These are phyloP conservation scores for Tanypteryx hageni DNA, from an alignment of 2,888 invertebrate species.

Conservation along the genomic window DNA sequence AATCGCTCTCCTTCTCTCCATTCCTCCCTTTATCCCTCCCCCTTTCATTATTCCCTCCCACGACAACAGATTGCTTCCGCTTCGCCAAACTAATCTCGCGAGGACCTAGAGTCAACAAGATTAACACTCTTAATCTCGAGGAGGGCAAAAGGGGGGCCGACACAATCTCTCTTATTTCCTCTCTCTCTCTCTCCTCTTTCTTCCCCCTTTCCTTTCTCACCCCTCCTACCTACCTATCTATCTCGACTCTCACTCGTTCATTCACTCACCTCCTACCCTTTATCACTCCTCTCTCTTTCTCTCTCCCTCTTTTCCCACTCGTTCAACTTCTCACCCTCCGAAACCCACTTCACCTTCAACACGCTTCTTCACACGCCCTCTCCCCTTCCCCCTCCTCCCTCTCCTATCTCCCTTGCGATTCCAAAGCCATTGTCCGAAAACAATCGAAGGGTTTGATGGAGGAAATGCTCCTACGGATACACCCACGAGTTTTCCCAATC, in stretches of 20 bases:
- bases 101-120: constrained; percentile 59
- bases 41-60: background rate
- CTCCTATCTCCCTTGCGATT: background rate
- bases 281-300: too few relatives aligned
- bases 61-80: constrained; percentile 59
- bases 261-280: background rate
- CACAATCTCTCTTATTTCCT: background rate
- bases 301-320: background rate
- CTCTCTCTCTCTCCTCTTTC: background rate
- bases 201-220: background rate
- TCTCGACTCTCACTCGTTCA: background rate
- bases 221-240: background rate
- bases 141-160: constrained; percentile 21
- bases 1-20: background rate
- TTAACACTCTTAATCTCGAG: constrained; percentile 62
- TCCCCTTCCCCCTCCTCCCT: background rate
- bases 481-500: constrained; percentile 1
- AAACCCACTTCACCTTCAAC: background rate
- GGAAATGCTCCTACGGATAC: background rate
- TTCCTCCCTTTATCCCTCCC: background rate
- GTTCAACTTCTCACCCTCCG: background rate
- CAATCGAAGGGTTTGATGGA: background rate
- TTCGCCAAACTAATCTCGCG: constrained; percentile 63
- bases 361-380: background rate
- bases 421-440: constrained; percentile 3